Conservation (phyloP, 2,113 vertebrate species). For the Pandion haliaetus region DNA sequence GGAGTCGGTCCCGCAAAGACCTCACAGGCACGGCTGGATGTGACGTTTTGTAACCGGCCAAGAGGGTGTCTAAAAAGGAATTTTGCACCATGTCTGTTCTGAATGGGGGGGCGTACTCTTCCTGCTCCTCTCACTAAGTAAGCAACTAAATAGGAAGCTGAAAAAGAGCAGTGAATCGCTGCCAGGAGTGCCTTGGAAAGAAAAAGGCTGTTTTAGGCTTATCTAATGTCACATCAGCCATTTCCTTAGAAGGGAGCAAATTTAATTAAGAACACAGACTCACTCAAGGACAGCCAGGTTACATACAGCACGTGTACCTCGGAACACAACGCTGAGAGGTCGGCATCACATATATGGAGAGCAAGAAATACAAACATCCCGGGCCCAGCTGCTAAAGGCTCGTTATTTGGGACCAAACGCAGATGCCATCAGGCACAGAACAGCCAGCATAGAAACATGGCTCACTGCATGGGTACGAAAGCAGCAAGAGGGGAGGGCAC, state of each 20-base stretch:
- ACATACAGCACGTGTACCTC: not conserved
- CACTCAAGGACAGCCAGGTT: constrained; percentile 54
- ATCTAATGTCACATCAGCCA: constrained; percentile 66
- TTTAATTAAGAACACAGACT: constrained; percentile 63
- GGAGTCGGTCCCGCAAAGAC: not conserved
- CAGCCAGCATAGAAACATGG: not conserved
- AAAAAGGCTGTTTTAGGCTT: not conserved
- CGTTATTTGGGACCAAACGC: not conserved
- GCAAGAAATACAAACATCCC: not conserved
- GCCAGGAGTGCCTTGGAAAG: constrained; percentile 9
- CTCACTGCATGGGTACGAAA: not conserved
- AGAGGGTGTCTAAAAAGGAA: not conserved
- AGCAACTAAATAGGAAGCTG: not conserved
- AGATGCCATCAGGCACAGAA: not conserved
- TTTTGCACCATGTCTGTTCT: not conserved
- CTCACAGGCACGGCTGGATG: accelerated
- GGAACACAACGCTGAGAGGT: not conserved
- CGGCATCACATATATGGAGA: not conserved
- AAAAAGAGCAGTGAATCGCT: not conserved
- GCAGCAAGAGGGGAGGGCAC: not conserved
- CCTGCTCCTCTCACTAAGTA: not conserved
- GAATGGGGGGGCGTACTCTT: not conserved
- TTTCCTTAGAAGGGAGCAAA: constrained; percentile 51
- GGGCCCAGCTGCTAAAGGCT: not conserved
- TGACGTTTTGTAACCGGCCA: not conserved